Conservation (phyloP, 2,113 vertebrate species). For the Hippocampus mohnikei region DNA sequence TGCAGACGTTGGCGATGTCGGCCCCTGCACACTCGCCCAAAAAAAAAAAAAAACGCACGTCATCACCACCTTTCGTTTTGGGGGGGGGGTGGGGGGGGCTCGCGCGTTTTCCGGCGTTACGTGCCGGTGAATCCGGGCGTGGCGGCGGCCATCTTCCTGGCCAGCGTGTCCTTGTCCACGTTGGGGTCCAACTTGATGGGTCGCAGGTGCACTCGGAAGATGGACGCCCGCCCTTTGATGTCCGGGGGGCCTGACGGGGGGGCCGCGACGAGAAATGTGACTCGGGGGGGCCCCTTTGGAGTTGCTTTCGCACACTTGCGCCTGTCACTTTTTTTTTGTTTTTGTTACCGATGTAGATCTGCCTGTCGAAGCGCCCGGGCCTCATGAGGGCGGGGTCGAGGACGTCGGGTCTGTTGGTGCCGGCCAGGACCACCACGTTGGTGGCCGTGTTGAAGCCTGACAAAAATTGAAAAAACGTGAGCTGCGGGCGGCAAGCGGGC, state of each 20-base stretch:
- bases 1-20: conserved; percentile 94
- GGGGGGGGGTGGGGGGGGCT: background rate
- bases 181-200: conserved; percentile 80
- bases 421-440: conserved; percentile 90
- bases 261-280: background rate
- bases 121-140: conserved; percentile 91
- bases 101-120: background rate
- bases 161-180: conserved; percentile 82
- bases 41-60: background rate
- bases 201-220: conserved; percentile 93
- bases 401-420: conserved; percentile 92
- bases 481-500: no score
- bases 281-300: background rate
- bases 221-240: conserved; percentile 93
- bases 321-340: background rate
- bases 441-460: conserved; percentile 94
- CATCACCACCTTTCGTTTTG: background rate
- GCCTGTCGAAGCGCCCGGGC: conserved; percentile 90
- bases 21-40: conserved; percentile 71
- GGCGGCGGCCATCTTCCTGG: conserved; percentile 87
- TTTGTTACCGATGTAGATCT: conserved; percentile 86
- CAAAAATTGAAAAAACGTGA: background rate
- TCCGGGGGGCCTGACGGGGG: conserved; percentile 81
- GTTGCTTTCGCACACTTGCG: background rate
- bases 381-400: conserved; percentile 90